These are phyloP conservation scores for Vannuccia rotundouncinata DNA, from an alignment of 2,888 invertebrate genomes.

Conservation along the genomic window DNA sequence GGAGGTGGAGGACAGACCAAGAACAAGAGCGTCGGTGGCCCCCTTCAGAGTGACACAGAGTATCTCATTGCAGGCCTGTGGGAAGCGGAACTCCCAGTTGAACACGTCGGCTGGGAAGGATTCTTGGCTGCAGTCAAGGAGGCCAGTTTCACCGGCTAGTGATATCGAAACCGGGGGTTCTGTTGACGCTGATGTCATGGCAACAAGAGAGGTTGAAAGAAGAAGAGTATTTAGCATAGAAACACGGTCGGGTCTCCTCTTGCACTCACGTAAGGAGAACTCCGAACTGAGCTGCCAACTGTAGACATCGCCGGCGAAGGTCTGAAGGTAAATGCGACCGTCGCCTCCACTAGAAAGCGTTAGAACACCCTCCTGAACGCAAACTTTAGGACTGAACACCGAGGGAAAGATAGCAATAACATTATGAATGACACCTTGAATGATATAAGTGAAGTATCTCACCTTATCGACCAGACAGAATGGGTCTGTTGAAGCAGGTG, in stretches of 20 bases:
- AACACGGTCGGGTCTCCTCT: too few relatives aligned
- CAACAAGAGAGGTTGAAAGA: neutral
- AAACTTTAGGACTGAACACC: too few relatives aligned
- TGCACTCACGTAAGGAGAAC: too few relatives aligned
- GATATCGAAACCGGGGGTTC: neutral
- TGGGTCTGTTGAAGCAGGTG: neutral
- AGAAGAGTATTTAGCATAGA: too few relatives aligned
- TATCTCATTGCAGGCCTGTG: slow-evolving; percentile 2
- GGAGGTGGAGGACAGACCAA: neutral
- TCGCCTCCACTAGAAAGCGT: neutral
- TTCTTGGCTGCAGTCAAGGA: too few relatives aligned
- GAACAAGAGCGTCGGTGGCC: neutral
- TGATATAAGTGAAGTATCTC: too few relatives aligned
- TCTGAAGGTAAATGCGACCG: neutral
- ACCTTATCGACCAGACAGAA: too few relatives aligned
- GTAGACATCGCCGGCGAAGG: neutral
- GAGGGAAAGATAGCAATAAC: too few relatives aligned
- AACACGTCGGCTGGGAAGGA: too few relatives aligned
- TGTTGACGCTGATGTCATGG: neutral
- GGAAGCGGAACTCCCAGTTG: slow-evolving; percentile 2
- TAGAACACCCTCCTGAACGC: neutral
- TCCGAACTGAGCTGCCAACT: too few relatives aligned
- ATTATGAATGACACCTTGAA: too few relatives aligned
- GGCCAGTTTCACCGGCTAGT: neutral
- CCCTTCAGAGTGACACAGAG: neutral